Evolutionary conservation across 2,113 vertebrate genomes (phyloP).

Genomic region (Cygnus atratus): DNA sequence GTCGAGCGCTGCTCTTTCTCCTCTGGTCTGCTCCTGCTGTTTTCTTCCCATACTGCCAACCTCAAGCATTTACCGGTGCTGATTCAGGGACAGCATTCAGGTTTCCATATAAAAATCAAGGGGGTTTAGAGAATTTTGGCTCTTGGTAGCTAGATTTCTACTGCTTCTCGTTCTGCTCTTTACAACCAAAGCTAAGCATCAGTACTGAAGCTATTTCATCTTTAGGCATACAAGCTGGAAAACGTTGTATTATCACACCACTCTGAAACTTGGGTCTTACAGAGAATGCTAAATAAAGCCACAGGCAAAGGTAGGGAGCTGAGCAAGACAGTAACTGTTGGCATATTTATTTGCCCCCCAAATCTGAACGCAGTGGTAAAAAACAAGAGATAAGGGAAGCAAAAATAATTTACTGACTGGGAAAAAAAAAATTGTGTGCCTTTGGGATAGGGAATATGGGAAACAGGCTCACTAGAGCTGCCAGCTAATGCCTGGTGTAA

Average conservation of each 20-base stretch:
- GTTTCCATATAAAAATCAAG: not conserved
- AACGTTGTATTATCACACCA: not conserved
- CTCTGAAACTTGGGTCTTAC: not conserved
- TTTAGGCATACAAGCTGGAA: not conserved
- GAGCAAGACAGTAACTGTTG: not conserved
- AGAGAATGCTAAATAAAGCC: not conserved
- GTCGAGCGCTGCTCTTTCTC: not conserved
- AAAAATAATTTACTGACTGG: not conserved
- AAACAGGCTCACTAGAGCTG: not conserved
- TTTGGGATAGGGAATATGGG: not conserved
- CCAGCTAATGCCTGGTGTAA: not conserved
- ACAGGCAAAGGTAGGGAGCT: not conserved
- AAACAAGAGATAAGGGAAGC: not conserved
- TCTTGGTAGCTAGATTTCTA: not conserved
- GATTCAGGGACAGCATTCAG: not conserved
- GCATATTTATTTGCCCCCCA: not conserved
- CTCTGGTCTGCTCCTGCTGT: not conserved
- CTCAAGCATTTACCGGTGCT: not conserved
- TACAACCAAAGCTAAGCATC: not conserved
- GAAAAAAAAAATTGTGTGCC: not conserved
- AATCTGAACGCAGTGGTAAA: not conserved
- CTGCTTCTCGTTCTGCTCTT: not conserved
- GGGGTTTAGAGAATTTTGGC: not conserved
- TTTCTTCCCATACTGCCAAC: not conserved
- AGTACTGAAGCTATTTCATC: not conserved